Conservation (phyloP, 2,797 vertebrate species). For the Lagocephalus sceleratus region DNA sequence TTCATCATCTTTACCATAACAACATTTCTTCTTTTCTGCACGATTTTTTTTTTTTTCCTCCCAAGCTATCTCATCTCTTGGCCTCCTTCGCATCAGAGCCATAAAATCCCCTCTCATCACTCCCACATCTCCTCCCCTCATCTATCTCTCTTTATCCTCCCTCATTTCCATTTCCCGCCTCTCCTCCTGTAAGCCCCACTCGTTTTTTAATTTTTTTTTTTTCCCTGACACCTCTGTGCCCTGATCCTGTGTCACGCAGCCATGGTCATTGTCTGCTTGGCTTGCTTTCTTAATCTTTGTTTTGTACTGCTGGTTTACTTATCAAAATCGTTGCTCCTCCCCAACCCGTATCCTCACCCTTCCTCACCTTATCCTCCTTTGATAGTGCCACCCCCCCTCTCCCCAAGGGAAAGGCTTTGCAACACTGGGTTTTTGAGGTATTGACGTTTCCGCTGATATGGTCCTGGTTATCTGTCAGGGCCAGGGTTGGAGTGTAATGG, state of each 20-base stretch:
- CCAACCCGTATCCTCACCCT: constrained; percentile 14
- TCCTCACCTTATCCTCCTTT: constrained; percentile 8
- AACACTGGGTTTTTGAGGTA: constrained; percentile 64
- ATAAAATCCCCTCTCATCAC: constrained; percentile 45
- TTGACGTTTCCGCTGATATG: constrained; percentile 72
- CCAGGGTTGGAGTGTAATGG: constrained; percentile 64
- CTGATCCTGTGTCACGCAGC: constrained; percentile 23
- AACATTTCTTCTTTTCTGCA: constrained; percentile 22
- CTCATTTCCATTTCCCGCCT: constrained; percentile 34
- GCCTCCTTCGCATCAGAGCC: constrained; percentile 16
- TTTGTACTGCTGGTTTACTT: constrained; percentile 50
- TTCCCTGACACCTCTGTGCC: constrained; percentile 14
- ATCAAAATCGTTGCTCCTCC: constrained; percentile 31
- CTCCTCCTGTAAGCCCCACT: constrained; percentile 1
- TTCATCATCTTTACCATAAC: constrained; percentile 51
- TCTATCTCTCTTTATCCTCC: constrained; percentile 36
- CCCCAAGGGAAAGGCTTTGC: constrained; percentile 49
- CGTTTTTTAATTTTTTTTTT: constrained; percentile 15
- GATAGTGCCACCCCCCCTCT: constrained; percentile 45
- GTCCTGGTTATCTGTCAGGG: constrained; percentile 68
- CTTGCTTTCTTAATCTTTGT: constrained; percentile 52
- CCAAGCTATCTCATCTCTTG: constrained; percentile 35
- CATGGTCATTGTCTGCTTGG: constrained; percentile 29
- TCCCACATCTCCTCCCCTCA: constrained; percentile 29
- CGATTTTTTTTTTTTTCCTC: constrained; percentile 8